Conservation (phyloP, 2,113 vertebrate species). For the Lamprotornis superbus region DNA sequence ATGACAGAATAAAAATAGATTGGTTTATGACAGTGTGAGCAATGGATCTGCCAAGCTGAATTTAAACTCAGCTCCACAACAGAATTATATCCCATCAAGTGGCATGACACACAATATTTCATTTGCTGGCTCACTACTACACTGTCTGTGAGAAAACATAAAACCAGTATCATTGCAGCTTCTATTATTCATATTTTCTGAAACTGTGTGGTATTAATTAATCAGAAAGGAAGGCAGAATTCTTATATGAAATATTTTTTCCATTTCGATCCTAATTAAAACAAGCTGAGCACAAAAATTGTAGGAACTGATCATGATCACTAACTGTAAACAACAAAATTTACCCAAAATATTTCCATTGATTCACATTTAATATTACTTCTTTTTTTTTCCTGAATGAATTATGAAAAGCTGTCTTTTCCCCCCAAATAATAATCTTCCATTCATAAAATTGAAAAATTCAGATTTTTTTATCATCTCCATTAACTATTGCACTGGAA, state of each 20-base stretch:
- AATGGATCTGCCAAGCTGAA: constrained; percentile 16
- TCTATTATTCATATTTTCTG: constrained; percentile 18
- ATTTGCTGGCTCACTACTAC: constrained; percentile 54
- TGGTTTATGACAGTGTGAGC: constrained; percentile 27
- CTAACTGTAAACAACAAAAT: neutral
- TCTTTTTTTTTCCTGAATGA: neutral
- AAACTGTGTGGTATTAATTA: constrained; percentile 49
- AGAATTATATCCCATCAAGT: constrained; percentile 47
- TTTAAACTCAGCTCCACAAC: constrained; percentile 36
- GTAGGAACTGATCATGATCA: neutral
- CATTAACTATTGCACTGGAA: neutral
- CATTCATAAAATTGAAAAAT: neutral
- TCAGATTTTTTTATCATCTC: neutral
- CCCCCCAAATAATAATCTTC: neutral
- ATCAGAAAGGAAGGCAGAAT: constrained; percentile 30
- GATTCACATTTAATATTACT: neutral
- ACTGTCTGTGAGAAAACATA: constrained; percentile 51
- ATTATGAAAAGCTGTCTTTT: neutral
- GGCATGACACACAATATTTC: constrained; percentile 41
- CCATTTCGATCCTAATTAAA: constrained; percentile 39
- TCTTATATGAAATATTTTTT: constrained; percentile 41
- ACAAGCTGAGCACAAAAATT: constrained; percentile 35
- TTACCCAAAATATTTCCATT: neutral
- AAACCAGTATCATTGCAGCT: constrained; percentile 39
- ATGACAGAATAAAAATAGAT: constrained; percentile 24